Percentiles rank a stretch among this genome's conserved stretches.
Conservation (phyloP, 2,113 vertebrate genomes). For the Nicator chloris region DNA sequence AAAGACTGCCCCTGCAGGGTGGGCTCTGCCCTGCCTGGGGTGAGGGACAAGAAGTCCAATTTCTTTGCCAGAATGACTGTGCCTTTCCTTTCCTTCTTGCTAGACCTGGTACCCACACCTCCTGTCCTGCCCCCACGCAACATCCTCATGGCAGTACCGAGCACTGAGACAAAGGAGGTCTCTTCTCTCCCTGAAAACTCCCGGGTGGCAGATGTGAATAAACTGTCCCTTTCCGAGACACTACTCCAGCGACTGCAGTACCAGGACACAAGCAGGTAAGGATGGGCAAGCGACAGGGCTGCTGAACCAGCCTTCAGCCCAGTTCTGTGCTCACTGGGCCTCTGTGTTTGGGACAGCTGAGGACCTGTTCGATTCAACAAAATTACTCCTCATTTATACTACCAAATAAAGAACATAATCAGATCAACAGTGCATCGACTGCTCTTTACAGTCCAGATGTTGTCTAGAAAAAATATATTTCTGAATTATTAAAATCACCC, state of each 20-base stretch:
- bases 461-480: neutral
- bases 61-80: neutral
- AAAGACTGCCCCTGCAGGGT: neutral
- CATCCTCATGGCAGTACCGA: conserved; percentile 33
- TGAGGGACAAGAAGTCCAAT: neutral
- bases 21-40: neutral
- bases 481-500: neutral
- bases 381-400: neutral
- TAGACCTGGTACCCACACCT: conserved; percentile 77
- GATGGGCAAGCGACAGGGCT: neutral
- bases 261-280: conserved; percentile 85
- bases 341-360: neutral
- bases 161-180: conserved; percentile 77
- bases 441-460: neutral
- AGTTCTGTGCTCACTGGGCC: neutral
- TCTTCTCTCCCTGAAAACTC: neutral
- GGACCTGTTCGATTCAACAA: neutral
- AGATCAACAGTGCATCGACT: neutral
- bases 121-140: conserved; percentile 90
- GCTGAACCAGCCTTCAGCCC: neutral
- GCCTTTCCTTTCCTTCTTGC: conserved; percentile 13
- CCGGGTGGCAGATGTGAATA: conserved; percentile 64
- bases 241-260: conserved; percentile 83
- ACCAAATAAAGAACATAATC: neutral
- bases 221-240: conserved; percentile 77